Percentiles rank a stretch among this genome's conserved stretches.
phyloP scores from a whole-genome alignment of 1,140 invertebrate species.

The Colletes latitarsis region DNA sequence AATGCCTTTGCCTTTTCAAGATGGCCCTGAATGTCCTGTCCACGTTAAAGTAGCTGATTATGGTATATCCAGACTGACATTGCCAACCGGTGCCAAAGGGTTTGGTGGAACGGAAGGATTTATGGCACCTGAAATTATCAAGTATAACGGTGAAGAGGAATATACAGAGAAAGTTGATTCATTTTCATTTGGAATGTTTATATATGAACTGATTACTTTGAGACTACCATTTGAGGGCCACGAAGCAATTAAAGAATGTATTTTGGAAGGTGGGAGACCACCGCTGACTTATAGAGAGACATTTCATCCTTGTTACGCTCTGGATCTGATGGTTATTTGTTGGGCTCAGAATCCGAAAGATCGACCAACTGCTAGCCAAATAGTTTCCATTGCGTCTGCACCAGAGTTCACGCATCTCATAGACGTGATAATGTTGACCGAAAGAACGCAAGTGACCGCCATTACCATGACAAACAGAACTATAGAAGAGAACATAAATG shows the following conservation, averaged over 20 bases:
- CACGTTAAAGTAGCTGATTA: slow-evolving; percentile 98
- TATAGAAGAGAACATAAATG: slow-evolving; percentile 73
- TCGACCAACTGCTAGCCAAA: slow-evolving; percentile 95
- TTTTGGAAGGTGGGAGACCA: slow-evolving; percentile 96
- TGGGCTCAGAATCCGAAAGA: slow-evolving; percentile 95
- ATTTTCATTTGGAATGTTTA: slow-evolving; percentile 99
- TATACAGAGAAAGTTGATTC: slow-evolving; percentile 99
- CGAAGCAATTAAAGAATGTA: slow-evolving; percentile 97
- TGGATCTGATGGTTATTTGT: slow-evolving; percentile 97
- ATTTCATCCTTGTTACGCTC: slow-evolving; percentile 92
- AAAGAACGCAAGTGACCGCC: slow-evolving; percentile 82
- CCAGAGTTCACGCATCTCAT: slow-evolving; percentile 95
- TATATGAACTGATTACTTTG: slow-evolving; percentile 97
- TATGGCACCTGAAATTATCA: slow-evolving; percentile 99
- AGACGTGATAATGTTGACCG: slow-evolving; percentile 88
- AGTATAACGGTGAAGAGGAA: slow-evolving; percentile 98
- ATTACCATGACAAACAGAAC: slow-evolving; percentile 76
- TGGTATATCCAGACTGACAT: slow-evolving; percentile 94
- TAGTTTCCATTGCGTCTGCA: slow-evolving; percentile 94
- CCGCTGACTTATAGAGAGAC: slow-evolving; percentile 91
- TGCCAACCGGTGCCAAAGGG: slow-evolving; percentile 96
- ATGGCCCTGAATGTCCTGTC: slow-evolving; percentile 85
- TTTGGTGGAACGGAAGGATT: slow-evolving; percentile 99
- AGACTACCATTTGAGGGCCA: slow-evolving; percentile 97
- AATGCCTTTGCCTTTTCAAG: slow-evolving; percentile 89